Conservation (phyloP, 2,113 vertebrate genomes). For the Sapayoa aenigma region DNA sequence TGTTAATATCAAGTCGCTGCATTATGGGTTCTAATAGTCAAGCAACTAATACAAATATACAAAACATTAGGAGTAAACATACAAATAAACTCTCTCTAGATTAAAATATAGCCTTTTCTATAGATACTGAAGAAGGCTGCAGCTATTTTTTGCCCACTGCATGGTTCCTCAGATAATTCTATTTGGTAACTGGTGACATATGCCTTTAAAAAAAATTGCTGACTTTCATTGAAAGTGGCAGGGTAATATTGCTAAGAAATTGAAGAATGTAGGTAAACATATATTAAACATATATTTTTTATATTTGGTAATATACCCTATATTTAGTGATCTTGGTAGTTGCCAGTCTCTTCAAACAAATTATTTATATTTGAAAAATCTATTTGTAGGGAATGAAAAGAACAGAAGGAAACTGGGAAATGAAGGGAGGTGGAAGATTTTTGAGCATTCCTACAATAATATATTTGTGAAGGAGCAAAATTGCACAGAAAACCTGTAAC, state of each 20-base stretch:
- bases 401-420: neutral
- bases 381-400: neutral
- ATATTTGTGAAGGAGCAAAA: neutral
- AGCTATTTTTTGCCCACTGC: constrained; percentile 45
- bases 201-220: neutral
- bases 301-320: neutral
- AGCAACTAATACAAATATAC: neutral
- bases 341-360: neutral
- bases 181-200: constrained; percentile 17
- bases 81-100: neutral
- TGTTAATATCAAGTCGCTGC: neutral
- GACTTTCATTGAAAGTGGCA: constrained; percentile 4
- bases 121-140: neutral
- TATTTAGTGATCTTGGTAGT: neutral
- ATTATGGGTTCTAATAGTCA: neutral
- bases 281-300: neutral
- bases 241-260: neutral
- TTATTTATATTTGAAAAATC: neutral
- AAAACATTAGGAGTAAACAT: constrained; percentile 1
- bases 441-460: neutral
- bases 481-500: neutral
- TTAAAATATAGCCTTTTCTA: neutral
- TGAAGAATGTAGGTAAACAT: neutral
- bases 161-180: constrained; percentile 34
- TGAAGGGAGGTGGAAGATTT: neutral